Base-by-base conservation (phyloP, 2,797 vertebrate genomes). In the Philypnodon macrostomus region DNA sequence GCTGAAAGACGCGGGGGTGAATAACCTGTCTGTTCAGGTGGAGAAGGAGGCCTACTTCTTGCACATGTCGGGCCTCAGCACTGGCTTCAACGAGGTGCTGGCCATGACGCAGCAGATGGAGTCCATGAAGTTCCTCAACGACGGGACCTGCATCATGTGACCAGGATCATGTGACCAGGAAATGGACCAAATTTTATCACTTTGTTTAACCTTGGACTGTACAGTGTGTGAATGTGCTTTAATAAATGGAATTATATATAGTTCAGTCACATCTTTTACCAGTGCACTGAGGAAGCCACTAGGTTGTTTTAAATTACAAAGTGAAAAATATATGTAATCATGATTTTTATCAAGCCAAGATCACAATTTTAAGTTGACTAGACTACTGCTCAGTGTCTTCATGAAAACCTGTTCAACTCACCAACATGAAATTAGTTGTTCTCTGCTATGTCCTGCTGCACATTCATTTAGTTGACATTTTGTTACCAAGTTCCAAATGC, bases 11-110 rank as follows among this genome's bases (percentile, higher is more conserved):
- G 93, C 90, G 0, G 96, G 96, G 0, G 92, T 98, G 57, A 99
- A 97, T 58, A 99, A 98, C 46, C 83, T 98, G 69, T 95, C 94
- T 0, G 86, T 99, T 17, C 96, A 99, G 73, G 92, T 98, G 78
- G 96, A 99, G 84, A 99, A 99, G 77, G 96, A 98, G 57, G 93
- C 95, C 0, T 99, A 97, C 76, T 99, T 99, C 82, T 96, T 98
- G 75, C 95, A 98, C 74, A 97, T 98, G 96, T 97, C 95, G 0
- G 96, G 96, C 51, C 93, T 99, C 12, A 97, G 95, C 83, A 93
- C 93, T 0, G 95, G 94, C 35, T 98, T 98, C 79, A 93, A 97
- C 6, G 95, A 97, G 59, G 91, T 98, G 58, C 89, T 99, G 60
- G 91, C 92, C 1, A 94, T 98, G 93, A 98, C 95, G 9, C 93